Evolutionary conservation across 2,888 invertebrate species (phyloP), one percentile per base, ranked within the genome.

Genomic region (Thymelicus lineola): DNA sequence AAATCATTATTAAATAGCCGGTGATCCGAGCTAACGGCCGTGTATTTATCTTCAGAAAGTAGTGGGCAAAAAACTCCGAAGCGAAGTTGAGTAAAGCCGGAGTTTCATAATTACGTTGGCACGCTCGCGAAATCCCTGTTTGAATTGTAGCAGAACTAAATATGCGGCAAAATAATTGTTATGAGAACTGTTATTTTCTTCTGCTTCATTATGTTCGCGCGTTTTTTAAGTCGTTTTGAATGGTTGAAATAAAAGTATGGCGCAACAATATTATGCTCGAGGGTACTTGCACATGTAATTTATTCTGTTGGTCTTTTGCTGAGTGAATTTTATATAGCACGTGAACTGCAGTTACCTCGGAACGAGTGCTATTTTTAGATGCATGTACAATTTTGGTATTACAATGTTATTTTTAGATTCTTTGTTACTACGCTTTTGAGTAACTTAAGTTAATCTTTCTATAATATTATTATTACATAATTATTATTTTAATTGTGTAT

Each of bases 201-300:
- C 69, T 50, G 58, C 38, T 69, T 69, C 69, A 69, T 69, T 63
- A 69, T 69, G 69, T 69, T 69, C 57, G 69, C 69, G 58, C 69
- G 57, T 63, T 69, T 69, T 68, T 69, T 48, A 58, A 69, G 63
- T 63, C 48, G 63, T 69, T 69, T 63, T 69, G 69, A 58, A 63
- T 63, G 42, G 69, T 63, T 69, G 58, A 63, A 69, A 69, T 69
- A 50, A 63, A 69, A 69, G 62, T 46, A 55, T 58, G 38, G 63
- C 63, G 69, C 69, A 69, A 57, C 69, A 63, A 55, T 63, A 69
- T 63, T 63, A 63, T 58, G 58, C 58, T 63, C 15, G 48, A 69
- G 69, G 69, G 69, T 58, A 63, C 69, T 69, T 69, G 62, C 69
- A 69, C 58, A 69, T 69, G 69, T 69, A 69, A 69, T 63, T 69